These are phyloP conservation scores for Peromyscus leucopus DNA, from an alignment of 2,113 vertebrate genomes.

Conservation along the genomic window DNA sequence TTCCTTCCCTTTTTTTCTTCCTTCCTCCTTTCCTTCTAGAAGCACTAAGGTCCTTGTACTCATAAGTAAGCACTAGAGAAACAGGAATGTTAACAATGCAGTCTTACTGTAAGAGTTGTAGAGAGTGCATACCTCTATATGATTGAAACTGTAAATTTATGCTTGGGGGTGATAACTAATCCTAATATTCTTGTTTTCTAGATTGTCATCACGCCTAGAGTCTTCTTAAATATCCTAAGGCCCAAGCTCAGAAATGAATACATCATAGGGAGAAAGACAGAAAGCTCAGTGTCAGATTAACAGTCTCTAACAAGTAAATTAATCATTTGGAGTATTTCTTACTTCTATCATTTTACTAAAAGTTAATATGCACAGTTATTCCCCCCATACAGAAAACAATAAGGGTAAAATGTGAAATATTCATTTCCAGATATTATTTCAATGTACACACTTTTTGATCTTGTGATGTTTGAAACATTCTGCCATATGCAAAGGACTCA, in stretches of 20 bases:
- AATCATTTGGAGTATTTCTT: neutral
- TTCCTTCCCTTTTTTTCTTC: neutral
- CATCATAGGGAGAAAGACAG: neutral
- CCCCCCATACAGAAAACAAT: neutral
- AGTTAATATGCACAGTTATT: neutral
- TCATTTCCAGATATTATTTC: neutral
- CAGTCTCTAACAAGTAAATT: neutral
- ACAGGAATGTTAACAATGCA: neutral
- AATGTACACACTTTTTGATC: neutral
- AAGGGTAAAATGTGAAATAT: neutral
- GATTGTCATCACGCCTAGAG: neutral
- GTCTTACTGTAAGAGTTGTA: neutral
- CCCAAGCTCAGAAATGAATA: neutral
- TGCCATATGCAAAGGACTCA: neutral
- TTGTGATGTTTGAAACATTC: neutral
- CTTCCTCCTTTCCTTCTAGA: accelerated
- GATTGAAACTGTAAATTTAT: neutral
- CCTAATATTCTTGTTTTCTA: neutral
- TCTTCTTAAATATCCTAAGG: neutral
- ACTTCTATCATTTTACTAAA: neutral
- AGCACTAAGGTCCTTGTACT: neutral
- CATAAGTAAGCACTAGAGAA: neutral
- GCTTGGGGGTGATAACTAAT: neutral
- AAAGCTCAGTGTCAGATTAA: neutral
- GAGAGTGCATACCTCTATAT: neutral